Evolutionary conservation across 1,140 invertebrate species (phyloP).

Genomic region (Dinoponera quadriceps): DNA sequence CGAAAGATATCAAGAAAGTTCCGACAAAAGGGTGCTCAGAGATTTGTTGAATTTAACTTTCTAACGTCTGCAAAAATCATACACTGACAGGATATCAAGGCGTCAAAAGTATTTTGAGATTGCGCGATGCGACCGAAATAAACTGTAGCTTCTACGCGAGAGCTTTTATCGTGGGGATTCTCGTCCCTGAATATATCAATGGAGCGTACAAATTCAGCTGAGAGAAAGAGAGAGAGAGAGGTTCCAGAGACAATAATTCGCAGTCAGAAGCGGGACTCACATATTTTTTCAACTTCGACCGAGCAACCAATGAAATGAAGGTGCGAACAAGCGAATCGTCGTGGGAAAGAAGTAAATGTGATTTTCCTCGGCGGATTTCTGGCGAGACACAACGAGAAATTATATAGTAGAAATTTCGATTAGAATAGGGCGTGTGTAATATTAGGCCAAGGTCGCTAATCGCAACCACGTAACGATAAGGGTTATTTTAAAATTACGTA

Average conservation of each 20-base stretch:
- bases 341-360: background rate
- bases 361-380: background rate
- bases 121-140: conserved; percentile 70
- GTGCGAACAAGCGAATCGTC: background rate
- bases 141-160: conserved; percentile 55
- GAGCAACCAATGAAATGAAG: background rate
- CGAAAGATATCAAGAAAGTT: conserved; percentile 13
- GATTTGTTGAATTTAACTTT: no score
- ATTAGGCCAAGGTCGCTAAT: conserved; percentile 61
- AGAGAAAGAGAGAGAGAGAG: conserved; percentile 49
- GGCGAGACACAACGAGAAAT: background rate
- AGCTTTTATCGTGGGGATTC: conserved; percentile 59
- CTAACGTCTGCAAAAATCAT: background rate
- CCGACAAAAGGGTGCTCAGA: background rate
- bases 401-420: conserved; percentile 10
- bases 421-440: conserved; percentile 17
- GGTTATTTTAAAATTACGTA: conserved; percentile 65
- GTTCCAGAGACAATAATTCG: background rate
- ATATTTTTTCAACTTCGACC: background rate
- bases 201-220: background rate
- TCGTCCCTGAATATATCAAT: conserved; percentile 48
- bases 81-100: conserved; percentile 48
- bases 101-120: conserved; percentile 70
- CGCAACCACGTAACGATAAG: conserved; percentile 45
- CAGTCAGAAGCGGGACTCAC: background rate